Evolutionary conservation across 2,797 vertebrate species (phyloP), one percentile per base, ranked within the genome.

Genomic region (Sebastes oblongus): DNA sequence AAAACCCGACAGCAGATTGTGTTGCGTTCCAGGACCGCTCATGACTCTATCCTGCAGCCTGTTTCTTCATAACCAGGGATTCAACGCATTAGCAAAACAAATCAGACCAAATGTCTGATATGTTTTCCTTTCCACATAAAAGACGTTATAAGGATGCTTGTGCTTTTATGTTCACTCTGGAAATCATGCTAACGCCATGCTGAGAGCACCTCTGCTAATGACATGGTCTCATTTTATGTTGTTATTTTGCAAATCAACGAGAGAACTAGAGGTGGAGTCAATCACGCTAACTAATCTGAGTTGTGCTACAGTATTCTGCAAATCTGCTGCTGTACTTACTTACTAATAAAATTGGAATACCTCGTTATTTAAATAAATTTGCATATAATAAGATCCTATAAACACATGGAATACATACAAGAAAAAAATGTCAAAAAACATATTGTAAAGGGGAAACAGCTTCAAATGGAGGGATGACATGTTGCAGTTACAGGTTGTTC

Each of bases 11-110:
- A 62, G 80, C 82, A 85, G 83, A 80, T 55, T 78, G 84, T 24
- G 77, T 82, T 81, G 80, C 72, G 27, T 85, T 86, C 60, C 79
- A 78, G 71, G 10, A 66, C 29, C 64, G 66, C 75, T 86, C 80
- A 58, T 65, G 71, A 64, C 54, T 73, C 36, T 32, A 68, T 75
- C 56, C 65, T 78, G 55, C 66, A 65, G 72, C 56, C 78, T 72
- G 36, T 25, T 52, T 73, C 74, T 80, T 76, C 29, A 50, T 71
- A 80, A 71, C 55, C 12, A 20, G 13, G 50, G 58, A 36, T 76
- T 83, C 76, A 75, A 58, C 68, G 85, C 72, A 86, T 90, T 82
- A 84, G 61, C 74, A 80, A 66, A 91, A 87, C 80, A 85, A 85
- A 89, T 83, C 66, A 86, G 55, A 85, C 73, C 74, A 86, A 90